Conservation (phyloP, 2,888 invertebrate genomes). For the Abrostola tripartita region DNA sequence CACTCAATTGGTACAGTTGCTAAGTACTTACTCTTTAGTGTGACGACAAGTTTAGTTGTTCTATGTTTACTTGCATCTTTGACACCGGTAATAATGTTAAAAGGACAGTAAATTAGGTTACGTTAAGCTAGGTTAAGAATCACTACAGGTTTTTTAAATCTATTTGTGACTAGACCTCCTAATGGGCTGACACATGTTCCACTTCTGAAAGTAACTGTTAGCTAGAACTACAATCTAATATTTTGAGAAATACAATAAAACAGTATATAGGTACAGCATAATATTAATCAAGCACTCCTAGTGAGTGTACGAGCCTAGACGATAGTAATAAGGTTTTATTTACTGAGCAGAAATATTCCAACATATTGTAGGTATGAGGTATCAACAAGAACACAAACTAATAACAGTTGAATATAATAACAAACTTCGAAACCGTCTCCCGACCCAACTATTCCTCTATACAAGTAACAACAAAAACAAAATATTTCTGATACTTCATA, state of each 20-base stretch:
- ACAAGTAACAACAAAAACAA: slow-evolving; percentile 43
- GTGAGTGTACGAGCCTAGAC: not conserved
- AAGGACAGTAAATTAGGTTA: too few species aligned
- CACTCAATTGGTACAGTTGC: not conserved
- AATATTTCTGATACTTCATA: slow-evolving; percentile 47
- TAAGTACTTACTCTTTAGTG: not conserved
- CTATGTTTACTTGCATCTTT: too few species aligned
- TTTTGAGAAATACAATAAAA: too few species aligned
- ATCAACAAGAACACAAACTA: slow-evolving; percentile 10
- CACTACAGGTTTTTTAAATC: too few species aligned
- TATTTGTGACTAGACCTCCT: too few species aligned
- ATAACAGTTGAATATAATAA: slow-evolving; percentile 12
- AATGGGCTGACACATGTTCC: too few species aligned
- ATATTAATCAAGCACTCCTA: not conserved
- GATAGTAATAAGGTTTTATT: not conserved
- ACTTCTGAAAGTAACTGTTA: too few species aligned
- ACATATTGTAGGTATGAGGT: not conserved
- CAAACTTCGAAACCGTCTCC: slow-evolving; percentile 18
- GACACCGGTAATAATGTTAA: too few species aligned
- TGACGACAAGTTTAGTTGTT: too few species aligned
- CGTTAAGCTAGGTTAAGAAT: too few species aligned
- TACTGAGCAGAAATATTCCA: slow-evolving; percentile 3
- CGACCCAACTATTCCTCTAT: slow-evolving; percentile 15
- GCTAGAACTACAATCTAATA: too few species aligned
- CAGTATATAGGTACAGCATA: too few species aligned